phyloP scores from a whole-genome alignment of 2,888 invertebrate species.

The Diogma glabrata region DNA sequence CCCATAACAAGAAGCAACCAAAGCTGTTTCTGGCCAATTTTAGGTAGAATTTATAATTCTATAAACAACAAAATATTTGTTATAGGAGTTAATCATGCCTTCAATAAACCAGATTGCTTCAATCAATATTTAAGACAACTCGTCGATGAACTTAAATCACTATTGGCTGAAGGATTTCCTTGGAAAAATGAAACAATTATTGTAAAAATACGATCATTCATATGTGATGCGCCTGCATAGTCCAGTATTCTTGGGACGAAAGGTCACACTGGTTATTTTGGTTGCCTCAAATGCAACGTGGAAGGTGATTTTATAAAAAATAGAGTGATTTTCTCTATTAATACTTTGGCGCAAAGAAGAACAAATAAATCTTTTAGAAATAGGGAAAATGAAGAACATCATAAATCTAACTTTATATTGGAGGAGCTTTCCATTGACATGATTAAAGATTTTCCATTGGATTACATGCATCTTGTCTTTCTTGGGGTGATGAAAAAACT shows the following conservation, averaged over 20 bases:
- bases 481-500: slow-evolving; percentile 13
- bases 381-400: slow-evolving; percentile 17
- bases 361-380: slow-evolving; percentile 13
- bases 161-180: slow-evolving; percentile 12
- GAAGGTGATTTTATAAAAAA: slow-evolving; percentile 10
- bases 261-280: slow-evolving; percentile 13
- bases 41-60: too few relatives aligned
- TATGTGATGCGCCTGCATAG: slow-evolving; percentile 14
- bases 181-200: slow-evolving; percentile 8
- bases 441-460: slow-evolving; percentile 14
- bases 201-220: slow-evolving; percentile 11
- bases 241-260: slow-evolving; percentile 13
- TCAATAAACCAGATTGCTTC: neutral
- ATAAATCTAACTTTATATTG: slow-evolving; percentile 17
- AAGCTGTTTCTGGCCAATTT: too few relatives aligned
- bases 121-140: neutral
- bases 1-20: too few relatives aligned
- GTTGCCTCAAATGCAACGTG: slow-evolving; percentile 16
- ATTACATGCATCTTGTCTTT: slow-evolving; percentile 2
- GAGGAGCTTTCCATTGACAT: slow-evolving; percentile 17
- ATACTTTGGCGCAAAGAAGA: neutral
- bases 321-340: slow-evolving; percentile 13
- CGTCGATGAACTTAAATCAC: slow-evolving; percentile 8
- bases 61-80: too few relatives aligned
- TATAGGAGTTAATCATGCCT: too few relatives aligned